phyloP scores from a whole-genome alignment of 2,797 vertebrate species.

The Crocodylus rhombifer region DNA sequence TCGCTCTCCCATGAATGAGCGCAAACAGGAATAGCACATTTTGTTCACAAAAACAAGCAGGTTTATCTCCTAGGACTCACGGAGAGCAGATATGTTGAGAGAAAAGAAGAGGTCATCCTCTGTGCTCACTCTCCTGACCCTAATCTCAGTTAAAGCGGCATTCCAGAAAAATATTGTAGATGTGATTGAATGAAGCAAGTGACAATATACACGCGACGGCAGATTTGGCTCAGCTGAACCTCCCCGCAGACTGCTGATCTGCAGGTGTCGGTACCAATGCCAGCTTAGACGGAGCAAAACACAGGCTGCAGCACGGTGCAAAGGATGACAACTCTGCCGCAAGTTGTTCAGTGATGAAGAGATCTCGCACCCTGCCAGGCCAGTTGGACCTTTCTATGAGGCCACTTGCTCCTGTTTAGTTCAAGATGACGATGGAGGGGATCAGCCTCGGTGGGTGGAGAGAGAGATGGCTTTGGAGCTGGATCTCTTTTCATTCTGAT shows the following conservation, averaged over 20 bases:
- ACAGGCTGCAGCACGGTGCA: background rate
- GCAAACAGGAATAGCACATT: background rate
- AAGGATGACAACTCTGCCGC: background rate
- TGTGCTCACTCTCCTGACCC: background rate
- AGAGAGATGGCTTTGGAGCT: background rate
- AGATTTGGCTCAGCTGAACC: background rate
- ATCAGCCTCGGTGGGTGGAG: background rate
- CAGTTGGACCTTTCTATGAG: background rate
- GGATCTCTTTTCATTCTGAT: background rate
- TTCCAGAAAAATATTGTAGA: fast-evolving
- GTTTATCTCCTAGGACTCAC: background rate
- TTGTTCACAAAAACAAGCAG: background rate
- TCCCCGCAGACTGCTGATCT: background rate
- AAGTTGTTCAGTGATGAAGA: background rate
- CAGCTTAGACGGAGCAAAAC: background rate
- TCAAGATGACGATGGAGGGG: background rate
- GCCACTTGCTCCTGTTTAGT: too few relatives aligned
- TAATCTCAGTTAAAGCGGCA: background rate
- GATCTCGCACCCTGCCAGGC: background rate
- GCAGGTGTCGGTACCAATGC: background rate
- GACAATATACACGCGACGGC: background rate
- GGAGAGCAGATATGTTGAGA: background rate
- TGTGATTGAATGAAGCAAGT: background rate
- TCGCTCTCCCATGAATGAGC: background rate
- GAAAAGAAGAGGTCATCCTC: background rate